Conservation (phyloP, 2,888 invertebrate species). For the Hydropsyche betteni region DNA sequence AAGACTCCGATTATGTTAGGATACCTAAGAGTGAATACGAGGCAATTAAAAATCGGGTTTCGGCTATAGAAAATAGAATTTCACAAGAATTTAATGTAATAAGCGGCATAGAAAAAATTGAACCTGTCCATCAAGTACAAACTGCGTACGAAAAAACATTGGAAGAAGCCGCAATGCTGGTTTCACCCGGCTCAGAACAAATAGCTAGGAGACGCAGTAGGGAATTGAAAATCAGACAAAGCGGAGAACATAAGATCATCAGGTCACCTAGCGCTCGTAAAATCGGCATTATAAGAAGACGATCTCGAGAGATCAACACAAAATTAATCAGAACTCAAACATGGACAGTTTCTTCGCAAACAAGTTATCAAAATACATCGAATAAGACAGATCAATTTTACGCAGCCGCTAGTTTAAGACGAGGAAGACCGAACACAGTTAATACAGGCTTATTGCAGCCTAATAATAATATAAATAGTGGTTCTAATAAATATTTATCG, state of each 20-base stretch:
- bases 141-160: slow-evolving; percentile 78
- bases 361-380: slow-evolving; percentile 47
- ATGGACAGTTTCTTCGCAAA: slow-evolving; percentile 68
- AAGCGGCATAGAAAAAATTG: slow-evolving; percentile 57
- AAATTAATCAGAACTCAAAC: slow-evolving; percentile 71
- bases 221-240: slow-evolving; percentile 78
- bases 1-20: slow-evolving; percentile 71
- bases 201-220: slow-evolving; percentile 75
- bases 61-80: slow-evolving; percentile 75
- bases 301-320: slow-evolving; percentile 72
- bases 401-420: slow-evolving; percentile 65
- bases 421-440: slow-evolving; percentile 64
- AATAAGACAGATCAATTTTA: slow-evolving; percentile 59
- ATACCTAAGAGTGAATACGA: slow-evolving; percentile 81
- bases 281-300: slow-evolving; percentile 77
- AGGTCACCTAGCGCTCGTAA: slow-evolving; percentile 84
- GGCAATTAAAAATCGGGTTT: slow-evolving; percentile 78
- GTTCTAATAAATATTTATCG: not conserved
- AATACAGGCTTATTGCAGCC: slow-evolving; percentile 57
- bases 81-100: slow-evolving; percentile 72
- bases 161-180: slow-evolving; percentile 72
- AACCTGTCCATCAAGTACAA: slow-evolving; percentile 72
- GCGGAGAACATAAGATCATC: slow-evolving; percentile 74
- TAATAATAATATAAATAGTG: slow-evolving; percentile 32
- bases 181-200: slow-evolving; percentile 73